These are phyloP conservation scores for Thymelicus lineola DNA, from an alignment of 2,888 invertebrate genomes.

Conservation along the genomic window DNA sequence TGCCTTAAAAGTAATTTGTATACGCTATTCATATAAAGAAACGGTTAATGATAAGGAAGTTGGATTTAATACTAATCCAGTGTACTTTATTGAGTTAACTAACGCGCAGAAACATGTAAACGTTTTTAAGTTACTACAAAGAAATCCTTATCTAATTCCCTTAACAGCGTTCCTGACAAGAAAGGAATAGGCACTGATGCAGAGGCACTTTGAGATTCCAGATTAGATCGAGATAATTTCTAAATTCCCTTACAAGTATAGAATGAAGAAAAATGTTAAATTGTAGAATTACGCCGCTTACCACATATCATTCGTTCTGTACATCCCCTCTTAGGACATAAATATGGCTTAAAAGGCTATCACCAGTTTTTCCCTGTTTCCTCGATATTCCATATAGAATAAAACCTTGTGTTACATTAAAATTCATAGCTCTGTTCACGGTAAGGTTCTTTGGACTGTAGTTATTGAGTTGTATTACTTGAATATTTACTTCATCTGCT, in stretches of 20 bases:
- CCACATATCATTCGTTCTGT: conserved; percentile 13
- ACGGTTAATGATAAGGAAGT: neutral
- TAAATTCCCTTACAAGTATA: conserved; percentile 33
- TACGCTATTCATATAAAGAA: neutral
- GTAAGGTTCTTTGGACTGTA: neutral
- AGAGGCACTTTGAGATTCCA: conserved; percentile 22
- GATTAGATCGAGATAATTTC: conserved; percentile 33
- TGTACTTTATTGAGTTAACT: neutral
- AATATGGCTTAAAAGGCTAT: conserved; percentile 35
- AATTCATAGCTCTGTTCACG: conserved; percentile 12
- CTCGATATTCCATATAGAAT: conserved; percentile 17
- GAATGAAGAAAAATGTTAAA: conserved; percentile 35
- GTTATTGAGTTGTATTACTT: neutral
- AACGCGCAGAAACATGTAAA: neutral
- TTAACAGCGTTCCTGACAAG: conserved; percentile 11
- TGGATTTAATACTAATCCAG: neutral
- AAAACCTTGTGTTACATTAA: conserved; percentile 17
- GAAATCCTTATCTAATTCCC: conserved; percentile 5
- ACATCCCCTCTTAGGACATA: conserved; percentile 19
- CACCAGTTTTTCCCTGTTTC: conserved; percentile 29
- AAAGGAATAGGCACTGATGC: conserved; percentile 11
- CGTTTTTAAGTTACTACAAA: neutral
- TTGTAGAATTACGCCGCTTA: conserved; percentile 22
- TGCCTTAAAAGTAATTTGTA: neutral
- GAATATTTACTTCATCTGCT: neutral